Conservation (phyloP, 1,140 invertebrate genomes). For the Pseudachorutes palmiensis region DNA sequence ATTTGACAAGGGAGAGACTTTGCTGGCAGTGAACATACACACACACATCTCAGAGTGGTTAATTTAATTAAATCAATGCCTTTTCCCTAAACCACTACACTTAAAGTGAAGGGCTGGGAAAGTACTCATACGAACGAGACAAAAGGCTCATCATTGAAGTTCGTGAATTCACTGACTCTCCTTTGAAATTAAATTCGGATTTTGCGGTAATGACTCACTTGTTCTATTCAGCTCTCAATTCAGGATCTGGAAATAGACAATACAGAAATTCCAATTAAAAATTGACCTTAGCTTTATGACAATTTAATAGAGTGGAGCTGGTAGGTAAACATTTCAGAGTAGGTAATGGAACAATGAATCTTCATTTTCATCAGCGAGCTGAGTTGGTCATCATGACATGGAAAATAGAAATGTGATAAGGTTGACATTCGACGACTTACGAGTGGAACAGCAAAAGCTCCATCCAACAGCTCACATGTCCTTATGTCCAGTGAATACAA, state of each 20-base stretch:
- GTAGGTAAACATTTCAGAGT: not conserved
- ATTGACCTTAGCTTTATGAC: too few relatives aligned
- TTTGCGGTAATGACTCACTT: not conserved
- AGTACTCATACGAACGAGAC: conserved; percentile 22
- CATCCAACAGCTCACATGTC: too few relatives aligned
- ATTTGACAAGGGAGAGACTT: too few relatives aligned
- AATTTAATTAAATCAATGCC: not conserved
- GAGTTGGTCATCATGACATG: not conserved
- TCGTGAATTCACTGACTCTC: not conserved
- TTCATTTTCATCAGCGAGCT: not conserved
- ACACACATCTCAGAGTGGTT: not conserved
- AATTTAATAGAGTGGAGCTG: too few relatives aligned
- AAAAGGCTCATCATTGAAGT: conserved; percentile 18
- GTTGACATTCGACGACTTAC: not conserved
- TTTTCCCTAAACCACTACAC: not conserved
- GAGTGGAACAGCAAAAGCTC: too few relatives aligned
- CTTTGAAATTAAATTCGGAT: not conserved
- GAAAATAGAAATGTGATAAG: not conserved
- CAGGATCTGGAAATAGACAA: too few relatives aligned
- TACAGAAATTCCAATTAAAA: too few relatives aligned
- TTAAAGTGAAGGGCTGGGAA: not conserved
- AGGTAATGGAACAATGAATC: not conserved
- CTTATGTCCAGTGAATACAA: too few relatives aligned
- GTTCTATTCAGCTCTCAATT: too few relatives aligned
- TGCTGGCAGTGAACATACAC: too few relatives aligned